Conservation (phyloP, 2,888 invertebrate species). For the Aspidiotus destructor region DNA sequence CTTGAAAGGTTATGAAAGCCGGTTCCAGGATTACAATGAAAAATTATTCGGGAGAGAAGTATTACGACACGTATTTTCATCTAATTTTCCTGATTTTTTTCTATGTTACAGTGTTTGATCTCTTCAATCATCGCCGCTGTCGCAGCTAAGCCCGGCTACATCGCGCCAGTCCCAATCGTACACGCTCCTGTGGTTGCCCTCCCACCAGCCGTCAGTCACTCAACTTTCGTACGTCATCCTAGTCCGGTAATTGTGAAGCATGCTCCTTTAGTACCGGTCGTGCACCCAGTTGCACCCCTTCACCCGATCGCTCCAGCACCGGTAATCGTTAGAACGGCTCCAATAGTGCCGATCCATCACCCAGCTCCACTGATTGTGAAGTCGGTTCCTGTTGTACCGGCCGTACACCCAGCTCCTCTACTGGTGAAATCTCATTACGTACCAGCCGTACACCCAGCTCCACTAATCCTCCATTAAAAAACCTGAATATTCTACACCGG, state of each 20-base stretch:
- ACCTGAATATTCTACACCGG: not conserved
- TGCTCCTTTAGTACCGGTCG: slow-evolving; percentile 40
- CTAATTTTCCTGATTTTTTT: too few species aligned
- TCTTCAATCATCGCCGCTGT: slow-evolving; percentile 43
- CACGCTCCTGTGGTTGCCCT: slow-evolving; percentile 41
- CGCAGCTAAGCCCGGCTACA: slow-evolving; percentile 17
- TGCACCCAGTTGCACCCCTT: slow-evolving; percentile 41
- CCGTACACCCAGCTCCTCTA: slow-evolving; percentile 39
- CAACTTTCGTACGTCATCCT: slow-evolving; percentile 42
- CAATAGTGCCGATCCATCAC: slow-evolving; percentile 35
- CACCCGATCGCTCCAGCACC: slow-evolving; percentile 38
- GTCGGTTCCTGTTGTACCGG: slow-evolving; percentile 38
- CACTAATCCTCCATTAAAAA: slow-evolving; percentile 34
- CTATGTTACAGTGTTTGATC: slow-evolving; percentile 40
- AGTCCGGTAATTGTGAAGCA: slow-evolving; percentile 39
- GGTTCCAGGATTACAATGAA: too few species aligned
- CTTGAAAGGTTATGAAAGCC: too few species aligned
- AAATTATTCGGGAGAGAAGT: too few species aligned
- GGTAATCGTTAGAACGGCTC: slow-evolving; percentile 40
- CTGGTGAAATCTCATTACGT: slow-evolving; percentile 38
- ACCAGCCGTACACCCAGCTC: not conserved
- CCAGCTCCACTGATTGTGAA: slow-evolving; percentile 42
- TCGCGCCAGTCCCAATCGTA: slow-evolving; percentile 41
- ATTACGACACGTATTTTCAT: too few species aligned
- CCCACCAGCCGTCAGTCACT: slow-evolving; percentile 41